phyloP scores from a whole-genome alignment of 2,797 vertebrate genomes.

The Margarornis squamiger region DNA sequence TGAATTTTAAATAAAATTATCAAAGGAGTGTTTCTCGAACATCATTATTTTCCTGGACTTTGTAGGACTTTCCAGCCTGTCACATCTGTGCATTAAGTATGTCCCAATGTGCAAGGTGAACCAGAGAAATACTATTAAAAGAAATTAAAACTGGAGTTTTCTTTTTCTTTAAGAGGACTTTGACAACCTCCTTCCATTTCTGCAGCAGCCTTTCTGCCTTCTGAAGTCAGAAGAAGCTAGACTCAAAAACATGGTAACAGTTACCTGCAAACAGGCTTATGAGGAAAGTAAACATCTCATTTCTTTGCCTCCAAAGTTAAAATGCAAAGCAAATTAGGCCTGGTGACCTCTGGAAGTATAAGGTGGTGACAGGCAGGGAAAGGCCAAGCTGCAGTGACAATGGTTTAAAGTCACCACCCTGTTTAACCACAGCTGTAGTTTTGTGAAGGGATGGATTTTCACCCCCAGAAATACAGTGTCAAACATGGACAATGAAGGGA shows the following conservation, averaged over 20 bases:
- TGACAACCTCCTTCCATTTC: background rate
- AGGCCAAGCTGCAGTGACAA: background rate
- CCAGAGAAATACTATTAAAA: background rate
- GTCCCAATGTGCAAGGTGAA: background rate
- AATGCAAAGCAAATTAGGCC: background rate
- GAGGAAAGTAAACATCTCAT: background rate
- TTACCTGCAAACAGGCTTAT: background rate
- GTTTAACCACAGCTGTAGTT: background rate
- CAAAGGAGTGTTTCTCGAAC: background rate
- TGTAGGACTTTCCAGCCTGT: background rate
- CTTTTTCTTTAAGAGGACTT: background rate
- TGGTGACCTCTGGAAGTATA: background rate
- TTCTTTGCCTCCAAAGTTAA: background rate
- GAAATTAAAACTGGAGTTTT: background rate
- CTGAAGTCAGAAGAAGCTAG: background rate
- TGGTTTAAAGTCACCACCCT: background rate
- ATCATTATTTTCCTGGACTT: background rate
- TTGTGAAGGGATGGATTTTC: background rate
- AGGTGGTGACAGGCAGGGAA: background rate
- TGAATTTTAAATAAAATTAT: constrained; percentile 28
- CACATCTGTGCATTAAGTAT: background rate
- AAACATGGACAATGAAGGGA: background rate
- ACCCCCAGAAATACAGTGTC: background rate
- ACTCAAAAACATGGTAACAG: background rate
- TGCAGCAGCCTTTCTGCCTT: background rate